Evolutionary conservation across 1,140 invertebrate species (phyloP).

Genomic region (Aphelinus certus): DNA sequence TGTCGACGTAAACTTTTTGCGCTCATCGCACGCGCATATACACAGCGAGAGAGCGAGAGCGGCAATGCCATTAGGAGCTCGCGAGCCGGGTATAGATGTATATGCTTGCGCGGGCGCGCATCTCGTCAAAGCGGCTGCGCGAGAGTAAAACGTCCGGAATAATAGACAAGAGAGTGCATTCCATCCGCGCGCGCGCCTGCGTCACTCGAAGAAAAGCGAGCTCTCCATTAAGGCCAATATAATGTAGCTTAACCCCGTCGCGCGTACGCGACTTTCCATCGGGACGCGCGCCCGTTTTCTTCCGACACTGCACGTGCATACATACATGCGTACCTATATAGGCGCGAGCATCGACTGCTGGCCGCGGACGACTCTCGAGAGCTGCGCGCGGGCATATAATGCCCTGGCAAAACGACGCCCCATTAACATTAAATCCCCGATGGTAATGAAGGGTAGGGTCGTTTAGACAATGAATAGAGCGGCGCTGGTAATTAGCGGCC

Average conservation of each 20-base stretch:
- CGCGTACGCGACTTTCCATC: slow-evolving; percentile 27
- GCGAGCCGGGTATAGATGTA: not conserved
- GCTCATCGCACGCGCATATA: not conserved
- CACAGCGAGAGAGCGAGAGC: not conserved
- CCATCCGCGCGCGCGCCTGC: not conserved
- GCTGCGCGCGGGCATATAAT: slow-evolving; percentile 12
- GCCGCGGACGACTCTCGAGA: not conserved
- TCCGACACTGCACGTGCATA: not conserved
- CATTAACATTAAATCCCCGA: slow-evolving; percentile 42
- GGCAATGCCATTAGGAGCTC: not conserved
- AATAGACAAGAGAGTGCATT: slow-evolving; percentile 33
- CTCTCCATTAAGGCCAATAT: slow-evolving; percentile 39
- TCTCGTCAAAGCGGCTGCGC: not conserved
- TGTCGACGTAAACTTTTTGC: slow-evolving; percentile 2
- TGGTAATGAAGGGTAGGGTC: slow-evolving; percentile 41
- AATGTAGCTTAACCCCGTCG: slow-evolving; percentile 21
- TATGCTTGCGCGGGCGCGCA: not conserved
- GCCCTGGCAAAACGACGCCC: slow-evolving; percentile 37
- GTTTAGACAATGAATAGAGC: slow-evolving; percentile 41
- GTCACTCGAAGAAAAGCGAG: slow-evolving; percentile 17
- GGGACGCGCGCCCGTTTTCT: slow-evolving; percentile 4
- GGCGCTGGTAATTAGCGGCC: slow-evolving; percentile 37
- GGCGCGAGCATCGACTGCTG: too few relatives aligned
- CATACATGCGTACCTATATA: too few relatives aligned
- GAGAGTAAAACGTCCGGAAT: slow-evolving; percentile 24